Percentiles rank a stretch among this genome's conserved stretches.
Evolutionary conservation across 2,797 vertebrate species (phyloP).

Genomic region (Microcaecilia unicolor): DNA sequence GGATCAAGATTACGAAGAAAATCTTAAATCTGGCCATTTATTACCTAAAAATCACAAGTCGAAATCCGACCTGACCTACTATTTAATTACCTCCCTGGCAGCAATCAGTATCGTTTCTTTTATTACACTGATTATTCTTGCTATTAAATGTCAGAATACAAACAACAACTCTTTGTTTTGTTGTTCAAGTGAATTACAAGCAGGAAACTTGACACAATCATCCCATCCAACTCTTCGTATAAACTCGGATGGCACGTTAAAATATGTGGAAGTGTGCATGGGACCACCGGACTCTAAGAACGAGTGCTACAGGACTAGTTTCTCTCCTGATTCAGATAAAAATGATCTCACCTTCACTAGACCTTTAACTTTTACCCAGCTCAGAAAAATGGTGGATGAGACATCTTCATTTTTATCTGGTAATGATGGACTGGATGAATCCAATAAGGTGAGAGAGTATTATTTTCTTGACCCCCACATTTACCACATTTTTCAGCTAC

Average conservation of each 20-base stretch:
- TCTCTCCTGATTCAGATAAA: conserved; percentile 79
- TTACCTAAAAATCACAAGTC: conserved; percentile 50
- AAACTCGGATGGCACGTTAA: conserved; percentile 68
- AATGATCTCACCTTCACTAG: conserved; percentile 75
- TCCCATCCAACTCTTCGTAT: conserved; percentile 74
- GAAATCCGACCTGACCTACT: conserved; percentile 75
- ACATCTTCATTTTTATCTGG: conserved; percentile 33
- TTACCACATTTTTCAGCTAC: no score
- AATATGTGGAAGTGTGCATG: conserved; percentile 73
- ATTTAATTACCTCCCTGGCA: conserved; percentile 86
- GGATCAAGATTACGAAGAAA: conserved; percentile 53
- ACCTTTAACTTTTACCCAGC: conserved; percentile 46
- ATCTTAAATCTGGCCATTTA: conserved; percentile 55
- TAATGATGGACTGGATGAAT: conserved; percentile 41
- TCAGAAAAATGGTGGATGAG: conserved; percentile 45
- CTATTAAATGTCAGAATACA: conserved; percentile 63
- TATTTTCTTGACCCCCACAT: no score
- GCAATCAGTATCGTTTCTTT: conserved; percentile 76
- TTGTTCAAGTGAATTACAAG: conserved; percentile 43
- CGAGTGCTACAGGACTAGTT: conserved; percentile 82
- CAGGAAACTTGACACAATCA: conserved; percentile 70
- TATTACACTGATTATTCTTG: conserved; percentile 72
- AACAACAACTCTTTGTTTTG: conserved; percentile 49
- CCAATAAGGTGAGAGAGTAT: conserved; percentile 67
- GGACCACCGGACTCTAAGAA: conserved; percentile 62